phyloP scores from a whole-genome alignment of 2,888 invertebrate species.

The Pachycephus smyrnensis region DNA sequence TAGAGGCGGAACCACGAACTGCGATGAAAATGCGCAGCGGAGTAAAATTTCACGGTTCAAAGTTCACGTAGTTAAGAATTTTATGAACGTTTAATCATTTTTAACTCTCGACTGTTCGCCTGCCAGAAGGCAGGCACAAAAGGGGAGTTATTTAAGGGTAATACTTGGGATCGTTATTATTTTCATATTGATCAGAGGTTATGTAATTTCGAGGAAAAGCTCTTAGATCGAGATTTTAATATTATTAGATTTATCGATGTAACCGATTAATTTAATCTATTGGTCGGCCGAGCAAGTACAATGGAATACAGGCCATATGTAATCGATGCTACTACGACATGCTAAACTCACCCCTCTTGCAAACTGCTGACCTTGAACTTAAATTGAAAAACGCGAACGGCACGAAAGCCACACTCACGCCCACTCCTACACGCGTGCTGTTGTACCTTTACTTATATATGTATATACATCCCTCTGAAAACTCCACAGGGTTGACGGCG shows the following conservation, averaged over 20 bases:
- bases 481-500: background rate
- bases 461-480: background rate
- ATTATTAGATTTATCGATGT: background rate
- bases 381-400: slow-evolving; percentile 37
- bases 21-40: background rate
- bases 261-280: background rate
- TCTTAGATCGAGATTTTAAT: background rate
- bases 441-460: background rate
- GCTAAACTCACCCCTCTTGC: slow-evolving; percentile 17
- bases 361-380: slow-evolving; percentile 38
- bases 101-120: too few species aligned
- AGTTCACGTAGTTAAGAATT: background rate
- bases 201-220: background rate
- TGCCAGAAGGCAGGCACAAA: too few species aligned
- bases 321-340: slow-evolving; percentile 54
- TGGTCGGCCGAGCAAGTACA: slow-evolving; percentile 16
- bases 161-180: background rate
- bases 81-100: background rate
- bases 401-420: slow-evolving; percentile 23
- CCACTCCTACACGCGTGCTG: background rate
- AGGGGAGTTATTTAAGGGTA: background rate
- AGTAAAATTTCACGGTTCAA: background rate
- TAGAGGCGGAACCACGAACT: background rate
- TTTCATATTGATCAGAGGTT: background rate
- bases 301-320: slow-evolving; percentile 51